Base-by-base conservation (phyloP, 2,888 invertebrate genomes). In the Macropis europaea region DNA sequence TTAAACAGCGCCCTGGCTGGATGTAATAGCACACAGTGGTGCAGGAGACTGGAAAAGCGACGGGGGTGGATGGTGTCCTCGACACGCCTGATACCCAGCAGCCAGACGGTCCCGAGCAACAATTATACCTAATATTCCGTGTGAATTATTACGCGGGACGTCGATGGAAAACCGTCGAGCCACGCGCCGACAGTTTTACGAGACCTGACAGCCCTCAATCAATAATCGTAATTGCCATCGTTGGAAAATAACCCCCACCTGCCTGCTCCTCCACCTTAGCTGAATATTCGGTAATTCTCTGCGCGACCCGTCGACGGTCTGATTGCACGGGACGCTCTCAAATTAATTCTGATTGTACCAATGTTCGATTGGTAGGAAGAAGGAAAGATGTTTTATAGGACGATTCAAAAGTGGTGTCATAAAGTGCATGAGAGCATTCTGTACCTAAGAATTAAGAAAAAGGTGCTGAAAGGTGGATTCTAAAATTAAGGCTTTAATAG, bases 31-130 rank as follows among this genome's bases (percentile, higher is more conserved):
- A 50, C 56, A 60, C 72, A 63, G 11, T 45, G 26, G 52, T 36
- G 72, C 62, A 62, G 28, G 57, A 62, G 56, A 54, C 53, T 71
- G 72, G 48, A 63, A n/a, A 71, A 54, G n/a, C 53, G 56, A 70
- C 48, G 19, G 24, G 54, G 50, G 30, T 30, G 53, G 52, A n/a
- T 22, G 47, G 45, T 19, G 24, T 69, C 45, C 53, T 38, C 36
- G 36, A 2, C 50, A 40, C 40, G 56, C 22, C 38, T 38, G 38
- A 48, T 40, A 59, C 36, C n/a, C n/a, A n/a, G n/a, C 7, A 19
- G 9, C 19, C 22, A 0, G 3, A 34, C n/a, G 28, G 28, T 28
- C 30, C 28, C 28, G 17, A 30, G 9, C 36, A 54, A 54, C 17
- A 42, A 42, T 42, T 66, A 40, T 50, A 19, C 43, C 38, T 48